Evolutionary conservation across 2,797 vertebrate species (phyloP).

Genomic region (Percopsis omiscomaycus): DNA sequence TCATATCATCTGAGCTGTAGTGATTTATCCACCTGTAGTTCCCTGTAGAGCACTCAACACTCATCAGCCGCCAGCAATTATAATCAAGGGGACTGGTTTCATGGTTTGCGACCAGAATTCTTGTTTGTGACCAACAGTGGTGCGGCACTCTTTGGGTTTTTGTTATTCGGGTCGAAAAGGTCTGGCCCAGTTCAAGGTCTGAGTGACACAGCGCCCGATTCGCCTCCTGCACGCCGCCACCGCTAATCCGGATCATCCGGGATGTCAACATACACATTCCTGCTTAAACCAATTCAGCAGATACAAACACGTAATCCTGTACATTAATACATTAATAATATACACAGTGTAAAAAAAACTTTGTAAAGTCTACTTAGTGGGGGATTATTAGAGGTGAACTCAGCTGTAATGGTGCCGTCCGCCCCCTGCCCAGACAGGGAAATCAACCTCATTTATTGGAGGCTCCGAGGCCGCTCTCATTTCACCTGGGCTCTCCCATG

Average conservation of each 20-base stretch:
- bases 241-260: conserved; percentile 7
- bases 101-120: conserved; percentile 6
- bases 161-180: conserved; percentile 8
- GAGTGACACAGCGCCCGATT: neutral
- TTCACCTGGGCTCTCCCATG: conserved; percentile 72
- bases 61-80: conserved; percentile 22
- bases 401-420: conserved; percentile 50
- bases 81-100: conserved; percentile 32
- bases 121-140: conserved; percentile 38
- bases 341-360: conserved; percentile 12
- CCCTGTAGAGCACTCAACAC: conserved; percentile 40
- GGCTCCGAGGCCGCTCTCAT: conserved; percentile 72
- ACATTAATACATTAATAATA: conserved; percentile 19
- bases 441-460: conserved; percentile 68
- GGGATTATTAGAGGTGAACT: conserved; percentile 45
- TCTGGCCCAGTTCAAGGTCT: conserved; percentile 7
- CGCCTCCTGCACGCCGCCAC: neutral
- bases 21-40: conserved; percentile 61
- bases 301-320: conserved; percentile 25
- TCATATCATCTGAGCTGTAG: conserved; percentile 55
- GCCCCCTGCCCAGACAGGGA: conserved; percentile 52
- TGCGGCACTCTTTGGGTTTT: conserved; percentile 6
- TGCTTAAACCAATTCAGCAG: conserved; percentile 19
- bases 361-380: conserved; percentile 32
- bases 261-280: conserved; percentile 31